Conservation (phyloP, 2,113 vertebrate species). For the Paracanthobrama guichenoti region DNA sequence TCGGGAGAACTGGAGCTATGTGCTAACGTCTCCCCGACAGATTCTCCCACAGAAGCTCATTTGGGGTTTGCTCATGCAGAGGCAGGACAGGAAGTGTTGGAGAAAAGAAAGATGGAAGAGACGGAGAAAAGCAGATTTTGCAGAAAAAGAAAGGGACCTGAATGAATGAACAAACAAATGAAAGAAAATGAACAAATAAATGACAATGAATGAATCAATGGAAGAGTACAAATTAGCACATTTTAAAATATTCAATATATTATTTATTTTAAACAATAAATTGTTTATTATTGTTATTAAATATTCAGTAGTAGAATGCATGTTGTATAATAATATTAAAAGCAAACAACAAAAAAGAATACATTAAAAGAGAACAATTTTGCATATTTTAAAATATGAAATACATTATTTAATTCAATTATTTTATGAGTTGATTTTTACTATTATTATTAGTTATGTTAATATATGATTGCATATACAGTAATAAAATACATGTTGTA, state of each 20-base stretch:
- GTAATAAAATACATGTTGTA: neutral
- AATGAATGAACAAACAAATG: neutral
- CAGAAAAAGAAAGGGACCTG: neutral
- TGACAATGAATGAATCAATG: neutral
- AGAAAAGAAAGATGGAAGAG: neutral
- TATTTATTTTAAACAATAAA: neutral
- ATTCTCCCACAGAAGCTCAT: conserved; percentile 4
- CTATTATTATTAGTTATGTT: neutral
- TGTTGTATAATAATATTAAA: neutral
- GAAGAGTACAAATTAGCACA: neutral
- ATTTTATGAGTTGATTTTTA: neutral
- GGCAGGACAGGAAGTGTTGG: neutral
- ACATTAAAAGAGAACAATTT: neutral
- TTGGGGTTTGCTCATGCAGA: neutral
- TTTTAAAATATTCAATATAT: neutral
- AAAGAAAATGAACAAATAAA: neutral
- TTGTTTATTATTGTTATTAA: neutral
- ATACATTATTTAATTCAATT: too few relatives aligned
- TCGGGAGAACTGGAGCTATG: neutral
- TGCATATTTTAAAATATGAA: too few relatives aligned
- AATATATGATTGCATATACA: neutral
- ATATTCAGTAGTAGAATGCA: neutral
- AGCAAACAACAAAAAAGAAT: neutral
- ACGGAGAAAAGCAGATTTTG: neutral
- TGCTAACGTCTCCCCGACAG: conserved; percentile 12